These are phyloP conservation scores for Heliconius congener DNA, from an alignment of 1,140 invertebrate genomes.

Conservation along the genomic window DNA sequence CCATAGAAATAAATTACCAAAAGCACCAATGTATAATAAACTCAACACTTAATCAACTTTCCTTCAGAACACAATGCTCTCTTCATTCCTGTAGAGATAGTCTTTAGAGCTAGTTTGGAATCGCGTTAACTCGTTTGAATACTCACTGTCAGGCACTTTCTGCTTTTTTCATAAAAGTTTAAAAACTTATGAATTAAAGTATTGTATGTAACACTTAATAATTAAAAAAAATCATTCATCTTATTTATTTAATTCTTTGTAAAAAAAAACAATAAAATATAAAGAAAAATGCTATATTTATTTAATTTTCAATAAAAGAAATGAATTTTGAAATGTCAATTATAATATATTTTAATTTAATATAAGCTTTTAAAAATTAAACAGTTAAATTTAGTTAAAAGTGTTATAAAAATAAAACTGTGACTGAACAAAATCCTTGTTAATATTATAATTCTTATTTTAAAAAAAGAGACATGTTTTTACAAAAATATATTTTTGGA, in stretches of 20 bases:
- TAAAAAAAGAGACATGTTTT: too few relatives aligned
- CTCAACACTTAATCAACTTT: neutral
- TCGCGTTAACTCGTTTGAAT: conserved; percentile 17
- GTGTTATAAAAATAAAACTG: neutral
- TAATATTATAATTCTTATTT: too few relatives aligned
- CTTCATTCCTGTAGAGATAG: conserved; percentile 22
- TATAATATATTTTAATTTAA: neutral
- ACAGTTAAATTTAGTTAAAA: neutral
- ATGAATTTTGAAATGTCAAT: neutral
- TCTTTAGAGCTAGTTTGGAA: conserved; percentile 11
- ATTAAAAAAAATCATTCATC: too few relatives aligned
- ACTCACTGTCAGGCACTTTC: neutral
- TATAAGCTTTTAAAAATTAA: too few relatives aligned
- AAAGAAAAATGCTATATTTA: too few relatives aligned
- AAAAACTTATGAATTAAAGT: neutral
- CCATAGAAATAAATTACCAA: neutral
- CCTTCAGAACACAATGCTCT: neutral
- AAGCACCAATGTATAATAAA: neutral
- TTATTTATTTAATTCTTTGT: too few relatives aligned
- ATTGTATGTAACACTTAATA: neutral
- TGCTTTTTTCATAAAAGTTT: neutral
- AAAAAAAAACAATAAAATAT: too few relatives aligned
- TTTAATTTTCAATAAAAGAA: neutral
- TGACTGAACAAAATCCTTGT: neutral
- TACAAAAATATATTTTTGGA: too few relatives aligned